These are phyloP conservation scores for Dicyrtomina minuta DNA, from an alignment of 2,888 invertebrate species.

Conservation along the genomic window DNA sequence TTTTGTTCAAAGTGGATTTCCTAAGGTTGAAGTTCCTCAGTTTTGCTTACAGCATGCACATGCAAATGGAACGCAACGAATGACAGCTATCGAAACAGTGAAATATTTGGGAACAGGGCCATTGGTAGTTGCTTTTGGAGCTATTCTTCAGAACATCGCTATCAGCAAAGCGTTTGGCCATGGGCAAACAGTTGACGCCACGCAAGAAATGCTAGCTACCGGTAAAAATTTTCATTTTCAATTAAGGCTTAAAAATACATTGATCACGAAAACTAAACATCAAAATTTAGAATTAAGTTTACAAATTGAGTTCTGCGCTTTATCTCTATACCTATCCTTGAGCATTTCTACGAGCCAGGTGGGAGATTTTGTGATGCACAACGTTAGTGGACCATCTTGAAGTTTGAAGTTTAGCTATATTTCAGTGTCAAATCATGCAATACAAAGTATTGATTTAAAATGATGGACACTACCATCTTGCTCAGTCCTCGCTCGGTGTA, in stretches of 20 bases:
- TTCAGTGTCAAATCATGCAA: no score
- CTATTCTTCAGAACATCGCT: conserved; percentile 89
- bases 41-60: conserved; percentile 63
- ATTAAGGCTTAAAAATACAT: no score
- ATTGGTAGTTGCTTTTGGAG: conserved; percentile 82
- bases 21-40: conserved; percentile 68
- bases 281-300: no score
- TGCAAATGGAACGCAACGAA: conserved; percentile 19
- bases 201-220: conserved; percentile 87
- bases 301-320: no score
- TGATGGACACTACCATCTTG: no score
- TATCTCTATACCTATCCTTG: no score
- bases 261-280: neutral
- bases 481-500: no score
- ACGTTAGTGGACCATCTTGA: no score
- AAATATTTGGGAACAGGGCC: conserved; percentile 73
- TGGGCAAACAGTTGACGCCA: conserved; percentile 74
- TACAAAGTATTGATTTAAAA: no score
- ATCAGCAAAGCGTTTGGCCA: conserved; percentile 90
- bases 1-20: conserved; percentile 64
- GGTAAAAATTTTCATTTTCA: conserved; percentile 58
- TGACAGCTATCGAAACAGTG: conserved; percentile 37
- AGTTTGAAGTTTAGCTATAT: no score
- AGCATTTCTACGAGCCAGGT: no score
- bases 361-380: no score